A percentile compares a stretch with the other conserved stretches of the same genome.
phyloP scores from a whole-genome alignment of 2,888 invertebrate species.

The Eumerus sabulonum region DNA sequence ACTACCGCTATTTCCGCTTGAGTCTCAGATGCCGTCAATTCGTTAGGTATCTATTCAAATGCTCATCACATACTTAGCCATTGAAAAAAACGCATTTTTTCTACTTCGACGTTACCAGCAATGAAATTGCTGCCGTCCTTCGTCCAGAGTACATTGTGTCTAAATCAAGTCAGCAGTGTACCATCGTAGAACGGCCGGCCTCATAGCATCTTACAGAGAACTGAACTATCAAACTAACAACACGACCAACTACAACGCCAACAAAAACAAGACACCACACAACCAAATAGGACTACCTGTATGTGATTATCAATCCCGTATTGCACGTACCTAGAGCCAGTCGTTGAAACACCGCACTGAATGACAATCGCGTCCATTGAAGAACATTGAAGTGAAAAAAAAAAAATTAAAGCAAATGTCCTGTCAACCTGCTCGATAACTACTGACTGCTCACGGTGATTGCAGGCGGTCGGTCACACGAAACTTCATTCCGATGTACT shows the following conservation, averaged over 20 bases:
- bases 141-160: slow-evolving; percentile 51
- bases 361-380: slow-evolving; percentile 57
- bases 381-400: slow-evolving; percentile 30
- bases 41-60: slow-evolving; percentile 53
- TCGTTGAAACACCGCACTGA: slow-evolving; percentile 38
- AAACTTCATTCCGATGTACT: slow-evolving; percentile 35
- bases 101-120: slow-evolving; percentile 36
- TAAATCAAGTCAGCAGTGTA: slow-evolving; percentile 34
- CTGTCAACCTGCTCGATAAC: slow-evolving; percentile 64
- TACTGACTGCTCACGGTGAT: slow-evolving; percentile 1
- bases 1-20: too few species aligned
- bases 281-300: slow-evolving; percentile 25
- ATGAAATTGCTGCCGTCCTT: slow-evolving; percentile 42
- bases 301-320: slow-evolving; percentile 22
- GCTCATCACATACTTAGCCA: slow-evolving; percentile 8
- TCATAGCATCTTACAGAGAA: neutral
- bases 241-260: slow-evolving; percentile 7
- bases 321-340: slow-evolving; percentile 41
- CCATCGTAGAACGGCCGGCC: slow-evolving; percentile 13
- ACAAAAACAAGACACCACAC: slow-evolving; percentile 24
- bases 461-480: slow-evolving; percentile 47
- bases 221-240: neutral
- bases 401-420: slow-evolving; percentile 30
- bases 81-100: slow-evolving; percentile 26
- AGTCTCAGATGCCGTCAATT: slow-evolving; percentile 15